Conservation (phyloP, 1,140 invertebrate species). For the Trachymyrmex septentrionalis region DNA sequence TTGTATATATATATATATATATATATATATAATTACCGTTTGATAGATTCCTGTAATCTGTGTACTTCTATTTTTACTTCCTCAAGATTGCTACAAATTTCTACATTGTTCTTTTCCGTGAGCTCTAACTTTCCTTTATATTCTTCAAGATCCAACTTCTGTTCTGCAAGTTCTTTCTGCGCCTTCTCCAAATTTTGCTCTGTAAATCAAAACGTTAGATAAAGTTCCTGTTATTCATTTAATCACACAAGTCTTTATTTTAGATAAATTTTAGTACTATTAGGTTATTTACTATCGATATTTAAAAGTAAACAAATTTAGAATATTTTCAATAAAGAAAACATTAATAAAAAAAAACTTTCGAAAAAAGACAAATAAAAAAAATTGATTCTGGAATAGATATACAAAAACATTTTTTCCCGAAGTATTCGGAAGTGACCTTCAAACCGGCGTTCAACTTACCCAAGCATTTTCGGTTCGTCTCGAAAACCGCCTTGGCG, state of each 20-base stretch:
- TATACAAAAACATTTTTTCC: not conserved
- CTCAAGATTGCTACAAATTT: conserved; percentile 89
- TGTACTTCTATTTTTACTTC: conserved; percentile 88
- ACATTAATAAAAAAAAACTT: not conserved
- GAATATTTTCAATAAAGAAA: not conserved
- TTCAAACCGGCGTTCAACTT: conserved; percentile 19
- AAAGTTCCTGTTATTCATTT: not conserved
- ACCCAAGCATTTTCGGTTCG: conserved; percentile 88
- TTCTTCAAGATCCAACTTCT: conserved; percentile 89
- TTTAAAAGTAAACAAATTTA: not conserved
- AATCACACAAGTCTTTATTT: not conserved
- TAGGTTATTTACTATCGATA: not conserved
- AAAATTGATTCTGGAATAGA: not conserved
- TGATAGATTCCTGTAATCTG: conserved; percentile 88
- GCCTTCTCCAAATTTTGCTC: conserved; percentile 88
- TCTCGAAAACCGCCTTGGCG: conserved; percentile 90
- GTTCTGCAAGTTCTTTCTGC: conserved; percentile 87
- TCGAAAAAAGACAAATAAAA: not conserved
- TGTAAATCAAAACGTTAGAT: conserved; percentile 79
- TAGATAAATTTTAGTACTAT: not conserved
- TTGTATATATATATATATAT: no score
- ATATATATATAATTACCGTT: conserved; percentile 77
- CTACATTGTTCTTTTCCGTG: conserved; percentile 88
- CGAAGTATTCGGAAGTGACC: not conserved
- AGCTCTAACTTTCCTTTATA: conserved; percentile 88